A percentile compares a stretch with the other conserved stretches of the same genome.
These are phyloP conservation scores for Lamproptera curius DNA, from an alignment of 2,888 invertebrate genomes.

Conservation along the genomic window DNA sequence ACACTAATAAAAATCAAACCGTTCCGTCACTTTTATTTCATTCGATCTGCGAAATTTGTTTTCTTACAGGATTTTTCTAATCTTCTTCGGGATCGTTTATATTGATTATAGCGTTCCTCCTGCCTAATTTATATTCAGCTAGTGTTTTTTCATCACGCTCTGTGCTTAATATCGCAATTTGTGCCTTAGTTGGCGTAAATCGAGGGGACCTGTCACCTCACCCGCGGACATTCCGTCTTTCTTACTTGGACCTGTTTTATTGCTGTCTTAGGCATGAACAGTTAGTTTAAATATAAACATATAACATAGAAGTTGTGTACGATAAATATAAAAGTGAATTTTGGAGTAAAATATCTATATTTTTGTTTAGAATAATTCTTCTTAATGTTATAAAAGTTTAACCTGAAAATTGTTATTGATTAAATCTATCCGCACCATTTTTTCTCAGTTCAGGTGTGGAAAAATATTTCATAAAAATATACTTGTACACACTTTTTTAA, in stretches of 20 bases:
- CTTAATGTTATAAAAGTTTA: no score
- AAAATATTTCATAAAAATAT: no score
- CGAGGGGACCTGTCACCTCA: slow-evolving; percentile 71
- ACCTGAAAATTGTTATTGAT: no score
- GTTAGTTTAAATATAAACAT: slow-evolving; percentile 51
- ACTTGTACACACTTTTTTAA: no score
- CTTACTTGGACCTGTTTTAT: slow-evolving; percentile 58
- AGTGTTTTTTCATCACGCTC: slow-evolving; percentile 78
- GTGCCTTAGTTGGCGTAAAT: slow-evolving; percentile 75
- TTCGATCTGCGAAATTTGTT: slow-evolving; percentile 70
- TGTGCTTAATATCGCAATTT: slow-evolving; percentile 77
- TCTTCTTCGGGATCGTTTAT: slow-evolving; percentile 78
- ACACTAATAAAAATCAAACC: slow-evolving; percentile 16
- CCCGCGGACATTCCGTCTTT: slow-evolving; percentile 57
- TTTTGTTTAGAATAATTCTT: no score
- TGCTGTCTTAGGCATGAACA: slow-evolving; percentile 53
- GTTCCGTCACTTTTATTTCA: slow-evolving; percentile 33
- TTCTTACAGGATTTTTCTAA: slow-evolving; percentile 76
- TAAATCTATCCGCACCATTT: no score
- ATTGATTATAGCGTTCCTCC: slow-evolving; percentile 76
- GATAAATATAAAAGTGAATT: no score
- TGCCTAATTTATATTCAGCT: slow-evolving; percentile 78
- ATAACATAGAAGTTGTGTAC: slow-evolving; percentile 36
- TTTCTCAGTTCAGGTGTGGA: no score
- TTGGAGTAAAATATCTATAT: no score